A percentile compares a stretch with the other conserved stretches of the same genome.
phyloP scores from a whole-genome alignment of 2,888 invertebrate species.

The Stegana nigrithorax region DNA sequence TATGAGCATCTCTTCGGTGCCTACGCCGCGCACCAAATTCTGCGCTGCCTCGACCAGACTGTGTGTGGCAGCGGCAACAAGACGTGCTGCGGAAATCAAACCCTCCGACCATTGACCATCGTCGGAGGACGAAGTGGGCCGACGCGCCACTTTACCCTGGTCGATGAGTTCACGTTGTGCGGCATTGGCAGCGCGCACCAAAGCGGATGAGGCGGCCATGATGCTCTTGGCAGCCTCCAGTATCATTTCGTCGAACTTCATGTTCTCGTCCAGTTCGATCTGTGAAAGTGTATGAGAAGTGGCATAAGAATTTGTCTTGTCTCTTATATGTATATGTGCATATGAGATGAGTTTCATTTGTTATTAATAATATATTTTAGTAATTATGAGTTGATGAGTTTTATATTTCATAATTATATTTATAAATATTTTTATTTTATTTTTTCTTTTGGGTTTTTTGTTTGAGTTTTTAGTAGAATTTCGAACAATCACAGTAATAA shows the following conservation, averaged over 20 bases:
- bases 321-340: not conserved
- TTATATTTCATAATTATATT: no score
- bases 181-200: slow-evolving; percentile 96
- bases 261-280: slow-evolving; percentile 79
- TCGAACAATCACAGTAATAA: slow-evolving; percentile 81
- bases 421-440: not conserved
- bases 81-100: slow-evolving; percentile 91
- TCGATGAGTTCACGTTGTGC: slow-evolving; percentile 96
- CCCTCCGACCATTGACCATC: slow-evolving; percentile 99
- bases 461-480: slow-evolving; percentile 57
- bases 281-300: slow-evolving; percentile 26
- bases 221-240: slow-evolving; percentile 98
- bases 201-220: slow-evolving; percentile 94
- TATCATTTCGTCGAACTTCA: slow-evolving; percentile 99
- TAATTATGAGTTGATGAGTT: no score
- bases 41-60: slow-evolving; percentile 98
- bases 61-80: slow-evolving; percentile 98
- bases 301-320: not conserved
- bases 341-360: no score
- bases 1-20: slow-evolving; percentile 94
- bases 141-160: slow-evolving; percentile 87
- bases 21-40: slow-evolving; percentile 91
- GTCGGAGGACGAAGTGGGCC: slow-evolving; percentile 86
- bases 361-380: no score
- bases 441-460: slow-evolving; percentile 21